Percentiles rank a stretch among this genome's conserved stretches.
These are phyloP conservation scores for Sciurus vulgaris DNA, from an alignment of 2,797 vertebrate species.

Conservation along the genomic window DNA sequence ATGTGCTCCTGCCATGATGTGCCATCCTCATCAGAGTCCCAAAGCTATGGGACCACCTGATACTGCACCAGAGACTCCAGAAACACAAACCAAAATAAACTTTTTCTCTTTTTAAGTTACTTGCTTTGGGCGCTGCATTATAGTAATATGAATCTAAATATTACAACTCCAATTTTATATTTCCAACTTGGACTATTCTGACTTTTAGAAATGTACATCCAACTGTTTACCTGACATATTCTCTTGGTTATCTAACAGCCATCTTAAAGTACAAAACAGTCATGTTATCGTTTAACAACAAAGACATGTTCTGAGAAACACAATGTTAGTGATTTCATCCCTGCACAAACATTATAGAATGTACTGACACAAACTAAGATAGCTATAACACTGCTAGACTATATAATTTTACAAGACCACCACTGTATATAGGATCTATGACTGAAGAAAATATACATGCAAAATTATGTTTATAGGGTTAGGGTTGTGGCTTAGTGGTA, in stretches of 20 bases:
- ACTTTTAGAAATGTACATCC: constrained; percentile 42
- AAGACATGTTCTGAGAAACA: not conserved
- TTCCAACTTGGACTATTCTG: constrained; percentile 22
- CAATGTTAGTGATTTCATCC: not conserved
- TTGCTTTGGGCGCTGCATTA: not conserved
- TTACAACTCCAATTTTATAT: constrained; percentile 36
- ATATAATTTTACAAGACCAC: not conserved
- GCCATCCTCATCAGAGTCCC: not conserved
- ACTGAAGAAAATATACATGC: not conserved
- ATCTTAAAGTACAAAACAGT: constrained; percentile 41
- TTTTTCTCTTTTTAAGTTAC: not conserved
- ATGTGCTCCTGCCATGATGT: not conserved
- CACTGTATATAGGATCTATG: not conserved
- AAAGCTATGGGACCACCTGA: not conserved
- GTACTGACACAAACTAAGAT: not conserved
- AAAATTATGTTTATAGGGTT: too few species aligned
- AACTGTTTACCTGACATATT: not conserved
- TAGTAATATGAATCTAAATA: not conserved
- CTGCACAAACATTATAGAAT: not conserved
- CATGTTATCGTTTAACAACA: not conserved
- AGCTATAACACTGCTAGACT: not conserved
- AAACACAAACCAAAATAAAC: not conserved
- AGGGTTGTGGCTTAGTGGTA: too few species aligned
- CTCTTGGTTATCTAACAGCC: constrained; percentile 17
- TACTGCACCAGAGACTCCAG: not conserved